These are phyloP conservation scores for Patella depressa DNA, from an alignment of 2,888 invertebrate species.

Conservation along the genomic window DNA sequence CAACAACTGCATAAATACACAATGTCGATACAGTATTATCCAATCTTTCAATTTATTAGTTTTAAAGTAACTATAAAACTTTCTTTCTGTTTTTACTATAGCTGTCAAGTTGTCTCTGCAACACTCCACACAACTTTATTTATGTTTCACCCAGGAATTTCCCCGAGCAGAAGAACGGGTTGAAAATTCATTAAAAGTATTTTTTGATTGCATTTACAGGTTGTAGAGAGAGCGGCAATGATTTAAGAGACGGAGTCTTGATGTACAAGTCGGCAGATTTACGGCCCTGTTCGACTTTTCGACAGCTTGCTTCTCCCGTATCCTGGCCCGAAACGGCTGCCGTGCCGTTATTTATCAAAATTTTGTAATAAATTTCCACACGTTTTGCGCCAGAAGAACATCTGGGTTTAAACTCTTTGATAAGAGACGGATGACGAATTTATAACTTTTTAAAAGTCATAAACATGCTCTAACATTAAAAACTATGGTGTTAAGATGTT, in stretches of 20 bases:
- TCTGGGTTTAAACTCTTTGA: too few relatives aligned
- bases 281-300: neutral
- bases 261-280: conserved; percentile 7
- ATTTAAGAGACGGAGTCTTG: conserved; percentile 3
- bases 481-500: too few relatives aligned
- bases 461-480: too few relatives aligned
- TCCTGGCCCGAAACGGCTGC: neutral
- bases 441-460: too few relatives aligned
- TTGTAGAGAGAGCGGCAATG: neutral
- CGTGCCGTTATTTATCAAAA: conserved; percentile 7
- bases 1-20: too few relatives aligned
- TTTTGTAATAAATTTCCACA: neutral
- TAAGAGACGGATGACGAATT: too few relatives aligned
- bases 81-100: conserved; percentile 5
- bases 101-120: neutral
- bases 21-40: too few relatives aligned
- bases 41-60: neutral
- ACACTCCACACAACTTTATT: conserved; percentile 10
- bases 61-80: conserved; percentile 7
- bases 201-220: neutral
- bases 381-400: neutral
- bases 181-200: conserved; percentile 7
- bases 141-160: conserved; percentile 7
- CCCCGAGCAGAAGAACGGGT: neutral
- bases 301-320: neutral